phyloP scores from a whole-genome alignment of 2,113 vertebrate genomes.

The Geothlypis trichas region DNA sequence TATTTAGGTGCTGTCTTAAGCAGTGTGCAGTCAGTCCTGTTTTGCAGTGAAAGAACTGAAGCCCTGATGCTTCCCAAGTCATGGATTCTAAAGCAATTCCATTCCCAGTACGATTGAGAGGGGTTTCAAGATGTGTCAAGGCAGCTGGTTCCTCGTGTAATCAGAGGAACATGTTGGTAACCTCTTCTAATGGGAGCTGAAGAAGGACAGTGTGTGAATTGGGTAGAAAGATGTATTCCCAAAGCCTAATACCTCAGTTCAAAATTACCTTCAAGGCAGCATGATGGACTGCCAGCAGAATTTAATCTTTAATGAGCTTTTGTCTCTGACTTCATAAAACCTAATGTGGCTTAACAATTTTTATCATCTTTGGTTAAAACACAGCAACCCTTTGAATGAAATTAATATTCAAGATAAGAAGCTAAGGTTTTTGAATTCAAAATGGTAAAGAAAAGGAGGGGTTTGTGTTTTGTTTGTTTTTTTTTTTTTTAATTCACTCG shows the following conservation, averaged over 20 bases:
- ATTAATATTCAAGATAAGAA: background rate
- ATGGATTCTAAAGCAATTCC: background rate
- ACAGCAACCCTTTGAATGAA: background rate
- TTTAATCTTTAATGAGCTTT: constrained; percentile 16
- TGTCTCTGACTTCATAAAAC: background rate
- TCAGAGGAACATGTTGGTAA: background rate
- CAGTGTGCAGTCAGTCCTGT: background rate
- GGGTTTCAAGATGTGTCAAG: background rate
- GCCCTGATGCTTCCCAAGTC: background rate
- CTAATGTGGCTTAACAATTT: background rate
- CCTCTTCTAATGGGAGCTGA: background rate
- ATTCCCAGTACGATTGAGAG: background rate
- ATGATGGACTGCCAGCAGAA: background rate
- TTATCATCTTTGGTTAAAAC: background rate
- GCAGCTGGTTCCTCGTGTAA: background rate
- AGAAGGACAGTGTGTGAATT: background rate
- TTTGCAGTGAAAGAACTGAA: background rate
- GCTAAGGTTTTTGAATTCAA: background rate
- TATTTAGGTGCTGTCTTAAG: background rate
- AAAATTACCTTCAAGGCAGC: background rate
- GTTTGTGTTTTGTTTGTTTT: accelerated
- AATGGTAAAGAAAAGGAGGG: background rate
- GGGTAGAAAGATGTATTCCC: background rate
- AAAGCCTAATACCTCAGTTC: background rate
- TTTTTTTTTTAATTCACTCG: background rate